Percentiles rank a stretch among this genome's conserved stretches.
These are phyloP conservation scores for Plotosus lineatus DNA, from an alignment of 2,113 vertebrate genomes.

Conservation along the genomic window DNA sequence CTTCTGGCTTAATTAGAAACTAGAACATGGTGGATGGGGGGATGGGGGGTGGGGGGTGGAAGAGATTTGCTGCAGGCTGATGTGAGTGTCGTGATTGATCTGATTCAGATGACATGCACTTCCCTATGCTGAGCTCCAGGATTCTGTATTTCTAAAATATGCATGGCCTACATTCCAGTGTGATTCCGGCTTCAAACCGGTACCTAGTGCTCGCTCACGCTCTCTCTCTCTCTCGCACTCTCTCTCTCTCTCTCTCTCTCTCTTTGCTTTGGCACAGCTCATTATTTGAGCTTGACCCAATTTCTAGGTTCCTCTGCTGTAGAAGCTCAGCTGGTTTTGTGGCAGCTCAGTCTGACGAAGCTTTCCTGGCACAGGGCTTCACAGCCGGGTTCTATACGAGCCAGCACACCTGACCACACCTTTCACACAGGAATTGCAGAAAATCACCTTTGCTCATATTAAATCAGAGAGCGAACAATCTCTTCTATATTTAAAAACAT, in stretches of 20 bases:
- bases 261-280: constrained; percentile 48
- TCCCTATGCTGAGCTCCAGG: constrained; percentile 34
- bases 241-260: constrained; percentile 50
- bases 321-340: constrained; percentile 54
- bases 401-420: constrained; percentile 27
- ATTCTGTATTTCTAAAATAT: constrained; percentile 50
- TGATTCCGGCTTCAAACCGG: constrained; percentile 45
- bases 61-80: constrained; percentile 15
- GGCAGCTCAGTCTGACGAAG: constrained; percentile 50
- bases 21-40: not conserved
- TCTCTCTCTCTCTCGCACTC: constrained; percentile 10
- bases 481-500: no score
- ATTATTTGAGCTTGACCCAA: constrained; percentile 74
- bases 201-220: constrained; percentile 33
- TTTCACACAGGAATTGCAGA: not conserved
- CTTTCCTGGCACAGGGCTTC: constrained; percentile 35
- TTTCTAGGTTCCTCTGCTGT: constrained; percentile 71
- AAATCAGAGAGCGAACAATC: not conserved
- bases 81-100: constrained; percentile 35
- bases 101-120: constrained; percentile 26
- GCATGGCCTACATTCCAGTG: constrained; percentile 53
- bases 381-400: not conserved
- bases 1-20: constrained; percentile 8
- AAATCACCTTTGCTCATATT: not conserved
- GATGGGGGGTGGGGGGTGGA: not conserved